These are phyloP conservation scores for Polymixis flavicincta DNA, from an alignment of 2,888 invertebrate genomes.

Conservation along the genomic window DNA sequence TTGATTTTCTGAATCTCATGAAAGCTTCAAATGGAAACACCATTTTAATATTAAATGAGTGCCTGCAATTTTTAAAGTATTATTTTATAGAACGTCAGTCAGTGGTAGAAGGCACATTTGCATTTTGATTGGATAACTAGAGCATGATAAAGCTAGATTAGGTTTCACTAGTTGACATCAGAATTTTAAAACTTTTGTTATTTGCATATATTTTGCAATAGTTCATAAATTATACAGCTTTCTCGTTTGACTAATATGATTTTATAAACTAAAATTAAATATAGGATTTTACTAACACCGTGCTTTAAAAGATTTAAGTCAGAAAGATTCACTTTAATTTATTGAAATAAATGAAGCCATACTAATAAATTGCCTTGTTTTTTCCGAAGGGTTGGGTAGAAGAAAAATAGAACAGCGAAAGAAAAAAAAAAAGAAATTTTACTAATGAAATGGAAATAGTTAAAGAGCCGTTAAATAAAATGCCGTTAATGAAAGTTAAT, in stretches of 20 bases:
- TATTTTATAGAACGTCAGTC: constrained; percentile 41
- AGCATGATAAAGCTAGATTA: constrained; percentile 41
- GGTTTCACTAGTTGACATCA: constrained; percentile 28
- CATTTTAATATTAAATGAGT: constrained; percentile 32
- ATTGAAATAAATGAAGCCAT: background rate
- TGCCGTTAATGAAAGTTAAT: background rate
- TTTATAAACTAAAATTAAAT: background rate
- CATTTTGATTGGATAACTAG: constrained; percentile 68
- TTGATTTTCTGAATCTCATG: constrained; percentile 15
- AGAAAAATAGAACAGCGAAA: too few species aligned
- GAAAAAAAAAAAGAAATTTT: too few species aligned
- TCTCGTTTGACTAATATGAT: background rate
- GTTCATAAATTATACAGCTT: constrained; percentile 6
- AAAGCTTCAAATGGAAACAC: background rate
- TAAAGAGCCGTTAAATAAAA: too few species aligned
- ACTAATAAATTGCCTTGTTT: background rate
- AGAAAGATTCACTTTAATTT: background rate
- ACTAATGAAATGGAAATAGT: background rate
- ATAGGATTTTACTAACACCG: background rate
- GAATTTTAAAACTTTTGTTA: constrained; percentile 27
- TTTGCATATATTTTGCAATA: constrained; percentile 29
- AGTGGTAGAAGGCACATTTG: constrained; percentile 52
- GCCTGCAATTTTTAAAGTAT: constrained; percentile 26
- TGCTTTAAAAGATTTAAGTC: background rate
- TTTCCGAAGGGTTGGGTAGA: too few species aligned